Evolutionary conservation across 53 echinoderm and acorn worm genomes (phyloP), one percentile per base, ranked within the genome.

Genomic region (Holothuria scabra): DNA sequence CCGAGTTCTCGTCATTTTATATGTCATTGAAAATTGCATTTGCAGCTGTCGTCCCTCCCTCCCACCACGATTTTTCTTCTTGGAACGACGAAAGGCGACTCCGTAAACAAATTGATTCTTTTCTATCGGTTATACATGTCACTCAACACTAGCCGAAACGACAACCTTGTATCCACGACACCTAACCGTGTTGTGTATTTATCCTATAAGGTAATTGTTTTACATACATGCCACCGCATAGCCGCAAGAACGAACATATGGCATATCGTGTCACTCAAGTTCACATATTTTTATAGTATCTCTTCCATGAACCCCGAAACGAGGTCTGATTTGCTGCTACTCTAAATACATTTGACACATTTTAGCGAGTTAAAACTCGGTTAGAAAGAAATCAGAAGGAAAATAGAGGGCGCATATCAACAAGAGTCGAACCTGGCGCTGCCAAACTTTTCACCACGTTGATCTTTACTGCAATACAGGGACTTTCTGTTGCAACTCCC

Each of bases 151-250:
- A 14, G 24, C 25, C 37, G 72, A 72, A 72, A 72, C 46, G 72
- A 44, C 72, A 72, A 72, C 72, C 44, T 72, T 72, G 72, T 72
- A 72, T 72, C 72, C n/a, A n/a, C n/a, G 72, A 72, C 72, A 72
- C 72, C 72, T 72, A 46, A 22, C 48, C 72, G 34, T 72, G 25
- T 72, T 72, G 72, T 72, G 72, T 72, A 72, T 72, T 72, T 72
- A 72, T 72, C 46, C 72, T 72, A 72, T 72, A 72, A 48, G n/a
- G 72, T 72, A 72, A 72, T 72, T 72, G 72, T 72, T 72, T 72
- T 72, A 72, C 72, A 72, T 72, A 48, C 46, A 38, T 72, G 72
- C 72, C 26, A 72, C 72, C 72, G 48, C 72, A 72, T 48, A 72
- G 46, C 72, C 44, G 12, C 72, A 72, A 72, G 52, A 52, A 21